These are phyloP conservation scores for Cerceris ruficornis DNA, from an alignment of 2,888 invertebrate species.

Conservation along the genomic window DNA sequence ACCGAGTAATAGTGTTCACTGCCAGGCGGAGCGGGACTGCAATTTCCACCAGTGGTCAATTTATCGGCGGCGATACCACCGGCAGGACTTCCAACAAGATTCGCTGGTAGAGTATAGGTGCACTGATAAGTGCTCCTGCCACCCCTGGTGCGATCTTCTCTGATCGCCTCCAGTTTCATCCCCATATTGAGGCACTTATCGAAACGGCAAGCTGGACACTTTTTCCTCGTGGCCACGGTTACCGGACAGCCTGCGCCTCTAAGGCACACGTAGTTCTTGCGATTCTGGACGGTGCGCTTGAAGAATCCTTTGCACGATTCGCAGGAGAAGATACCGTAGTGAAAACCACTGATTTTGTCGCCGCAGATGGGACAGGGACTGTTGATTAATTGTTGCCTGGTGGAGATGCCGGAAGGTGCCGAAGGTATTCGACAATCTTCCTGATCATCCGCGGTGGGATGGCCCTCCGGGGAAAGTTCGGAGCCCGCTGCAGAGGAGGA, in stretches of 20 bases:
- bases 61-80: slow-evolving; percentile 82
- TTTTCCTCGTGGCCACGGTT: slow-evolving; percentile 95
- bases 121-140: slow-evolving; percentile 98
- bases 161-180: slow-evolving; percentile 98
- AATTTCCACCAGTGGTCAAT: slow-evolving; percentile 73
- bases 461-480: slow-evolving; percentile 73
- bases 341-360: slow-evolving; percentile 97
- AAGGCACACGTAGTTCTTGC: slow-evolving; percentile 97
- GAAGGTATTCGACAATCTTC: slow-evolving; percentile 78
- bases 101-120: slow-evolving; percentile 92
- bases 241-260: slow-evolving; percentile 96
- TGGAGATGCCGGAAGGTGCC: slow-evolving; percentile 90
- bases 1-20: slow-evolving; percentile 77
- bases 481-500: slow-evolving; percentile 66
- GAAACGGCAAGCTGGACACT: slow-evolving; percentile 98
- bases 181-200: slow-evolving; percentile 97
- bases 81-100: slow-evolving; percentile 83
- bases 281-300: slow-evolving; percentile 98
- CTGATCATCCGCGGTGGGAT: slow-evolving; percentile 67
- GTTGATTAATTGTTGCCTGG: slow-evolving; percentile 92
- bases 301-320: slow-evolving; percentile 99
- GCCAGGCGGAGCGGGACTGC: slow-evolving; percentile 78
- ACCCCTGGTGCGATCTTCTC: slow-evolving; percentile 96
- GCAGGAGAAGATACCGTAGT: slow-evolving; percentile 98
- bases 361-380: slow-evolving; percentile 98